Evolutionary conservation across 2,888 invertebrate species (phyloP), one percentile per base, ranked within the genome.

Genomic region (Maniola hyperantus): DNA sequence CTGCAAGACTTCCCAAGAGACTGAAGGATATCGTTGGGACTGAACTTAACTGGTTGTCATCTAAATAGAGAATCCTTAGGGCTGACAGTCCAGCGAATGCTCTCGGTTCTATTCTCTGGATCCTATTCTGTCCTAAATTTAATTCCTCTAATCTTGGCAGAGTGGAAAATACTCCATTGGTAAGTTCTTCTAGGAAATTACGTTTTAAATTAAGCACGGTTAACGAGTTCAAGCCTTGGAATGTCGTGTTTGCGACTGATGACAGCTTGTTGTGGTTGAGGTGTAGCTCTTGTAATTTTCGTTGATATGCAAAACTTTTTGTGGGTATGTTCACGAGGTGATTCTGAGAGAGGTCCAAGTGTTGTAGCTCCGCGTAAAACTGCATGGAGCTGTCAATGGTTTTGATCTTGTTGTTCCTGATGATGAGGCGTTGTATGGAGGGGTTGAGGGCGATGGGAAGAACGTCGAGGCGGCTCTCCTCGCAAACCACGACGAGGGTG

Each of bases 371-470:
- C 0, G 96, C 95, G 87, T 97, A 97, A 89, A 97, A 97, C 82
- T 97, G 96, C 88, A 97, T 96, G 33, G 97, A 97, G 59, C 97
- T 97, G 85, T 97, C 97, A 74, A 97, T 96, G 15, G 96, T 97
- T 84, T 97, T 97, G 78, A 97, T 97, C 79, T 96, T 95, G 85
- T 97, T 97, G 85, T 96, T 96, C 78, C 96, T 95, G 71, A 97
- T 94, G 75, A 97, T 96, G 77, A 97, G 94, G 64, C 97, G 94
- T 82, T 97, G 96, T 72, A 97, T 97, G 77, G 97, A 96, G 50
- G 98, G 98, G 90, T 98, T 98, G 72, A 98, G 93, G 2, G 97
- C 97, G 79, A 98, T 98, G 70, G 98, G 98, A 70, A 98, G 94
- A 64, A 97, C 97, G 89, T 97, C 97, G 70, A 98, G 93, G 74